phyloP scores from a whole-genome alignment of 2,113 vertebrate genomes.

The Meleagris gallopavo region DNA sequence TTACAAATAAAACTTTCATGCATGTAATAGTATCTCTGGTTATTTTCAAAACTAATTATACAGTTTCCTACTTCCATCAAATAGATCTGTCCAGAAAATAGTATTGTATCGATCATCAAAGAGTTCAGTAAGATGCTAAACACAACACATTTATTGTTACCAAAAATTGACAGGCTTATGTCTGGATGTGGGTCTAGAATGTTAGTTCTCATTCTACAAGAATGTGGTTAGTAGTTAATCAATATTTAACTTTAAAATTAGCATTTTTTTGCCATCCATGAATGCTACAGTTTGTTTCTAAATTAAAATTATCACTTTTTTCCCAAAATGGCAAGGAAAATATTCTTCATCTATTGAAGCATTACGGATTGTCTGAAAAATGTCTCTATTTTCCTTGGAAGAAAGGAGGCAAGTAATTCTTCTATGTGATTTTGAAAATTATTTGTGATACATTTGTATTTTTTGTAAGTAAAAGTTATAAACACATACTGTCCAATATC shows the following conservation, averaged over 20 bases:
- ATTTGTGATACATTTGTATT: background rate
- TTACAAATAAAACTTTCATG: background rate
- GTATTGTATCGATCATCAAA: rapidly evolving
- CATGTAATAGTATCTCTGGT: background rate
- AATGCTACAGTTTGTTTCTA: background rate
- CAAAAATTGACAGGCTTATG: background rate
- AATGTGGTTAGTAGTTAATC: background rate
- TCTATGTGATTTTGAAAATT: background rate
- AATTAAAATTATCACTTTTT: background rate
- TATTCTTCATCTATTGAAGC: background rate
- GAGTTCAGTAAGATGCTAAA: background rate
- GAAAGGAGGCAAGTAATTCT: background rate
- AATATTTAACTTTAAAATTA: background rate
- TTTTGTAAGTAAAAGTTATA: background rate
- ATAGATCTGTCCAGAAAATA: background rate
- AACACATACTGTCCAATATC: background rate
- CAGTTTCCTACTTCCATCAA: background rate
- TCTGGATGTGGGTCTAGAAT: background rate
- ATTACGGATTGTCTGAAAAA: background rate
- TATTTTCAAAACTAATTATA: background rate
- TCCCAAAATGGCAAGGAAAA: background rate
- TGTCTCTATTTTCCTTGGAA: background rate
- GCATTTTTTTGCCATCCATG: background rate
- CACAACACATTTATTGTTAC: background rate
- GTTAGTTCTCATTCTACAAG: background rate